These are phyloP conservation scores for Pimpla rufipes DNA, from an alignment of 2,888 invertebrate species.

Conservation along the genomic window DNA sequence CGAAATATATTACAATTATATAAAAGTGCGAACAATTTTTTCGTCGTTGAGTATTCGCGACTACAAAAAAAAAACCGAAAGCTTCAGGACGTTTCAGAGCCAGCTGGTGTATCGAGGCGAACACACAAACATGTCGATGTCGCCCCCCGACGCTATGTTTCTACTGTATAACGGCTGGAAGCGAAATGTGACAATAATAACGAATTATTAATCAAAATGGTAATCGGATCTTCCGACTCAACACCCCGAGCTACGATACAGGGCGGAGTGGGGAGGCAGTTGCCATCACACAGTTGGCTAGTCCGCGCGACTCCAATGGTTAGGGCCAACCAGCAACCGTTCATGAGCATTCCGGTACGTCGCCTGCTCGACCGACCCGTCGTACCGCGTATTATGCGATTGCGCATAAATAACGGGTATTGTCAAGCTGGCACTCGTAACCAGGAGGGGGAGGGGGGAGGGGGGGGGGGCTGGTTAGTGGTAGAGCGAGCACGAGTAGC, in stretches of 20 bases:
- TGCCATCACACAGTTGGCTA: conserved; percentile 55
- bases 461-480: not conserved
- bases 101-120: conserved; percentile 19
- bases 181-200: conserved; percentile 44
- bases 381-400: conserved; percentile 59
- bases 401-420: conserved; percentile 69
- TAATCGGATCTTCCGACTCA: conserved; percentile 64
- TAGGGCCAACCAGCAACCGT: conserved; percentile 37
- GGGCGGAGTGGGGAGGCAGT: not conserved
- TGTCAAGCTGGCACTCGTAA: conserved; percentile 65
- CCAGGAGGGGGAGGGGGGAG: not conserved
- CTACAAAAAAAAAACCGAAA: not conserved
- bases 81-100: conserved; percentile 14
- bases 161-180: not conserved
- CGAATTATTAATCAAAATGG: conserved; percentile 58
- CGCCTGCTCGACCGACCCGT: conserved; percentile 43
- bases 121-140: conserved; percentile 44
- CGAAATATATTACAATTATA: not conserved
- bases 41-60: not conserved
- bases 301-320: conserved; percentile 46
- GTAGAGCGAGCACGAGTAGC: not conserved
- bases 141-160: not conserved
- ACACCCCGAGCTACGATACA: conserved; percentile 35
- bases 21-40: not conserved
- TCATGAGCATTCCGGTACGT: conserved; percentile 55